Conservation (phyloP, 1,140 invertebrate genomes). For the Fragariocoptes setiger region DNA sequence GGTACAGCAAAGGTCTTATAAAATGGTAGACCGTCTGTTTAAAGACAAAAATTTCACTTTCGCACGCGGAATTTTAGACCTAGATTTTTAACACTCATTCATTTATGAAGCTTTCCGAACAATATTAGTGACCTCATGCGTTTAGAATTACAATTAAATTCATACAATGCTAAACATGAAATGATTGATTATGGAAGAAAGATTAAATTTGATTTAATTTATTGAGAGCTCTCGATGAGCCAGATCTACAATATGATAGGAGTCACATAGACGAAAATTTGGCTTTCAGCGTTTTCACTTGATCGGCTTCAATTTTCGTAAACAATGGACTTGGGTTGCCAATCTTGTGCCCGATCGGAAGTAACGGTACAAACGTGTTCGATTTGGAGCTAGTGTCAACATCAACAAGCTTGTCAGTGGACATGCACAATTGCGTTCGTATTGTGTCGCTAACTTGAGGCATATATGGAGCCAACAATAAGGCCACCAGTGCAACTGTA, state of each 20-base stretch:
- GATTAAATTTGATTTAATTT: too few species aligned
- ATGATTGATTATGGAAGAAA: too few species aligned
- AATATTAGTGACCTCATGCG: too few species aligned
- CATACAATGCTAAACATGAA: too few species aligned
- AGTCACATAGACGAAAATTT: constrained; percentile 38
- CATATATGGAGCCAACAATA: constrained; percentile 67
- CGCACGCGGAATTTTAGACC: too few species aligned
- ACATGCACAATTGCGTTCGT: constrained; percentile 32
- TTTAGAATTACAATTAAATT: too few species aligned
- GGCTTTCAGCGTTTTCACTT: constrained; percentile 35
- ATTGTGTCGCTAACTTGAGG: constrained; percentile 37
- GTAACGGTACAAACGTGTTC: constrained; percentile 26
- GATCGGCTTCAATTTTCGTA: constrained; percentile 40
- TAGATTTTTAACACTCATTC: too few species aligned
- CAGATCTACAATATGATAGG: not conserved
- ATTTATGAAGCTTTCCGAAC: too few species aligned
- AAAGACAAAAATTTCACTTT: too few species aligned
- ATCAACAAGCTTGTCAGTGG: constrained; percentile 22
- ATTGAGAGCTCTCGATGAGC: not conserved
- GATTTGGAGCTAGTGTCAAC: too few species aligned
- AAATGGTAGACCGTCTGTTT: too few species aligned
- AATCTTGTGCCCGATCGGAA: constrained; percentile 51
- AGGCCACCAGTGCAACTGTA: constrained; percentile 41
- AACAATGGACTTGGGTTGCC: constrained; percentile 60
- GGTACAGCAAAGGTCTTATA: too few species aligned